Evolutionary conservation across 2,797 vertebrate genomes (phyloP), one percentile per base, ranked within the genome.

Genomic region (Anolis apletophallus): DNA sequence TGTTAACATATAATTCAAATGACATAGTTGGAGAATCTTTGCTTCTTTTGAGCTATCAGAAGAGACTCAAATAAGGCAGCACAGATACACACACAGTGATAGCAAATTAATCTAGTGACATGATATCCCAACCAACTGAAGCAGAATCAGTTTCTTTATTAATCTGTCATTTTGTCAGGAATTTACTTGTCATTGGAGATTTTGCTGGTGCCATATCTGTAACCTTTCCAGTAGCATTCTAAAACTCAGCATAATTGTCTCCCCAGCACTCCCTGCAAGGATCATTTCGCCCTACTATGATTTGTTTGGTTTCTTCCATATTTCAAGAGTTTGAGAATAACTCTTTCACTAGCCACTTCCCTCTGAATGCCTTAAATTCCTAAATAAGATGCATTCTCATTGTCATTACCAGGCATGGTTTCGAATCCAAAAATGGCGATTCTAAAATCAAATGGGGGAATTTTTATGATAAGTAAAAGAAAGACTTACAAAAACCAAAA

Each of bases 301-400:
- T 17, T 77, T 67, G 17, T 71, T 59, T 52, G 29, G 34, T 78
- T 57, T 1, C 61, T 75, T 88, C 29, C 64, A 84, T 17, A 79
- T 68, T 81, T 75, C 75, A 71, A 69, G 40, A 40, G 8, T 88
- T 80, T 76, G 29, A 16, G 40, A 81, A 80, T 1, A 71, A 57
- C 0, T 0, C 2, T 76, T 69, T 46, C 72, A 72, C 2, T 0
- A 29, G 2, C 19, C 17, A 14, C 21, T 64, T 64, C 34, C 10
- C 4, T 26, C 75, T 26, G 40, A 23, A 59, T 34, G n/a, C 57
- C 7, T 10, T 50, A n/a, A 46, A 0, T 78, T 71, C 79, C 80
- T 0, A 21, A 54, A 87, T 83, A 50, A 77, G 74, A 8, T 73
- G 5, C 67, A 1, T 69, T 80, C 54, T 78, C 36, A 36, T 40